These are phyloP conservation scores for Callopanchax toddi DNA, from an alignment of 2,113 vertebrate genomes.

Conservation along the genomic window DNA sequence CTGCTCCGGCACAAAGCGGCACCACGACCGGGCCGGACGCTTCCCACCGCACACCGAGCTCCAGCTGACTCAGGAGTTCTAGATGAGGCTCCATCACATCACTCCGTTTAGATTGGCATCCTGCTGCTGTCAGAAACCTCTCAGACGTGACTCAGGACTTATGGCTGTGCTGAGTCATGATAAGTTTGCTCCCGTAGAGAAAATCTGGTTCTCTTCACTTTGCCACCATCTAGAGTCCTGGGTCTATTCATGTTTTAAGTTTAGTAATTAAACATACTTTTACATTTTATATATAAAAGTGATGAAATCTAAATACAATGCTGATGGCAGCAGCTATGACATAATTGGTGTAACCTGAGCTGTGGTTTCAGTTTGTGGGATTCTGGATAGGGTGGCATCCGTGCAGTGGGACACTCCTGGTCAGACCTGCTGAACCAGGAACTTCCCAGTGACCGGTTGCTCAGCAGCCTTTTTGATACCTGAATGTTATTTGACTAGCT, in stretches of 20 bases:
- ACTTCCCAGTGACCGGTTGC: conserved; percentile 28
- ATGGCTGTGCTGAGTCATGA: conserved; percentile 20
- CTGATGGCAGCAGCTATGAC: no score
- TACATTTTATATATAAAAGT: no score
- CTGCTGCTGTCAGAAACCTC: conserved; percentile 26
- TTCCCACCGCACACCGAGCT: conserved; percentile 22
- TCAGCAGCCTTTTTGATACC: conserved; percentile 35
- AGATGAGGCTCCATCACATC: conserved; percentile 26
- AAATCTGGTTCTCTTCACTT: neutral
- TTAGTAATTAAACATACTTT: no score
- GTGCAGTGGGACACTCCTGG: conserved; percentile 13
- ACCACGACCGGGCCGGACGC: neutral
- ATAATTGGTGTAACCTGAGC: neutral
- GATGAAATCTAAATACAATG: no score
- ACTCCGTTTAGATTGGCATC: conserved; percentile 15
- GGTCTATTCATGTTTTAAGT: no score
- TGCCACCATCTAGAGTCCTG: neutral
- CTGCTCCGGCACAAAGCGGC: conserved; percentile 54
- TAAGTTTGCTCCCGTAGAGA: conserved; percentile 19
- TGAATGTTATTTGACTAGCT: conserved; percentile 50
- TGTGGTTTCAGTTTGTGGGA: neutral
- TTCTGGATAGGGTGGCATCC: no score
- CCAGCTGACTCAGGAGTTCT: conserved; percentile 52
- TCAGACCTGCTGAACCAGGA: conserved; percentile 25
- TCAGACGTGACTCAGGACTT: conserved; percentile 31